Percentiles rank a stretch among this genome's conserved stretches.
Conservation (phyloP, 2,888 invertebrate species). For the Sinhomidia bicolor region DNA sequence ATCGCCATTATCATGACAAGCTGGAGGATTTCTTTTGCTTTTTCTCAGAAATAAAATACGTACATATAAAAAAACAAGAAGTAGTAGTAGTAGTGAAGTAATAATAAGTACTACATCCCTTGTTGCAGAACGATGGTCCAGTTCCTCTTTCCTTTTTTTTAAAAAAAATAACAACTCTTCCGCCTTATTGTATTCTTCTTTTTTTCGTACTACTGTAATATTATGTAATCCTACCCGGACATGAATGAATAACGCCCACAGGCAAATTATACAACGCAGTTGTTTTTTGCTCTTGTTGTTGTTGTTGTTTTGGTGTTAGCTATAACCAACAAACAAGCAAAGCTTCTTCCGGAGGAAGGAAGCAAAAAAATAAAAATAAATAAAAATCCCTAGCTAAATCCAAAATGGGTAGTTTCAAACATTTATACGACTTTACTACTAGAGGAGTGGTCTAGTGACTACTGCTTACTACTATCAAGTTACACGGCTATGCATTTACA, state of each 20-base stretch:
- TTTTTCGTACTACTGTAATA: background rate
- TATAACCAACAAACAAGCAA: background rate
- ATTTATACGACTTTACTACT: background rate
- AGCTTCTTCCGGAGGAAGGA: conserved; percentile 12
- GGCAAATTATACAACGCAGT: background rate
- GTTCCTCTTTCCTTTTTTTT: too few species aligned
- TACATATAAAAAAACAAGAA: background rate
- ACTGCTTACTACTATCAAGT: too few species aligned
- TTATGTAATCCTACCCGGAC: background rate
- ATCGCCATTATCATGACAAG: conserved; percentile 44
- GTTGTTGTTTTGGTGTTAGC: too few species aligned
- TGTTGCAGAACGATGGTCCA: background rate
- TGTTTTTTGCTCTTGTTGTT: too few species aligned
- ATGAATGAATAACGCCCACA: background rate
- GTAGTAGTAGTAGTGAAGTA: too few species aligned
- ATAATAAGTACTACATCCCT: background rate
- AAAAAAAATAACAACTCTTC: background rate
- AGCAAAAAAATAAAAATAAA: too few species aligned
- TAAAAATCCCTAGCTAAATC: conserved; percentile 16
- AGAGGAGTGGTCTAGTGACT: background rate
- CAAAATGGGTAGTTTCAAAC: conserved; percentile 30
- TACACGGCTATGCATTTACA: too few species aligned
- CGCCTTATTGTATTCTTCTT: background rate
- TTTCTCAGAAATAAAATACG: background rate
- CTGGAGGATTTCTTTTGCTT: background rate